phyloP scores from a whole-genome alignment of 2,113 vertebrate genomes.

The Oryzias woworae region DNA sequence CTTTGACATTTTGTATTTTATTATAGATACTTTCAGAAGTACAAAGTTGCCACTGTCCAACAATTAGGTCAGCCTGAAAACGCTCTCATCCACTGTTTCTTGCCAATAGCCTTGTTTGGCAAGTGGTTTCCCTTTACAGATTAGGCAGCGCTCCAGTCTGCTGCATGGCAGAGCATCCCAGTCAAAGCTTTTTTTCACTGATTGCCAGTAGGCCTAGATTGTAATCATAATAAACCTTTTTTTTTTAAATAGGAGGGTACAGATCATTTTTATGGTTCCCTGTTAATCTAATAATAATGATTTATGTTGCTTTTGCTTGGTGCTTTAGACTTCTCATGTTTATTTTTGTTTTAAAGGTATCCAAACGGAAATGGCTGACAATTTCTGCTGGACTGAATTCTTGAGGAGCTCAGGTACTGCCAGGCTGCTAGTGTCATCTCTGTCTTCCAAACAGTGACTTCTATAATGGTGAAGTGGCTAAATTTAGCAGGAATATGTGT shows the following conservation, averaged over 20 bases:
- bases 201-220: constrained; percentile 18
- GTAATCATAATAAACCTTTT: constrained; percentile 14
- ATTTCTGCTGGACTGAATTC: constrained; percentile 85
- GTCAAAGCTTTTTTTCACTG: constrained; percentile 23
- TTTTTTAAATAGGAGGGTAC: not conserved
- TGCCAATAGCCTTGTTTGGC: constrained; percentile 43
- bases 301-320: not conserved
- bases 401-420: constrained; percentile 83
- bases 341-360: constrained; percentile 78
- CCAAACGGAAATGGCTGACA: constrained; percentile 68
- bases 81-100: constrained; percentile 50
- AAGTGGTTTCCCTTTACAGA: constrained; percentile 44
- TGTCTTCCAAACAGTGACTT: too few relatives aligned
- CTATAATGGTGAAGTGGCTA: too few relatives aligned
- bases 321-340: not conserved
- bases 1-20: constrained; percentile 44
- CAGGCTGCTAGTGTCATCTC: not conserved
- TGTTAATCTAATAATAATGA: not conserved
- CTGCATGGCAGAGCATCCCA: constrained; percentile 29
- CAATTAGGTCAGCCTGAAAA: constrained; percentile 37
- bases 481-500: too few relatives aligned
- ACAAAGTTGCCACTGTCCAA: constrained; percentile 47
- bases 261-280: constrained; percentile 7
- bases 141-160: constrained; percentile 32
- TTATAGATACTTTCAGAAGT: constrained; percentile 42